Conservation (phyloP, 1,140 invertebrate species). For the Lepidurus apus region DNA sequence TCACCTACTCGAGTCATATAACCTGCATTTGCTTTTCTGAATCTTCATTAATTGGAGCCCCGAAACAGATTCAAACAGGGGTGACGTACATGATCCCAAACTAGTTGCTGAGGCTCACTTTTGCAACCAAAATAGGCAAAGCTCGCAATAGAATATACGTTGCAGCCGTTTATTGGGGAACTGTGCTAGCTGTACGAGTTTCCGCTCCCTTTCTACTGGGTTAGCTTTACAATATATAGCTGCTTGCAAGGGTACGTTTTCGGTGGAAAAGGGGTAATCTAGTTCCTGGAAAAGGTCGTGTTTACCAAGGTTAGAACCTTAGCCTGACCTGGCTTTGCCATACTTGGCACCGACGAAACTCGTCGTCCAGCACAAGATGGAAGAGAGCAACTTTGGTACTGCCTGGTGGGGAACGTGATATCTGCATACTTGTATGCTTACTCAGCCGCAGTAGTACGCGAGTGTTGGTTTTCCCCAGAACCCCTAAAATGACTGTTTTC, state of each 20-base stretch:
- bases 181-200: background rate
- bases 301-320: conserved; percentile 8
- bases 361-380: background rate
- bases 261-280: background rate
- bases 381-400: background rate
- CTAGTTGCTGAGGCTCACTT: background rate
- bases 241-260: conserved; percentile 6
- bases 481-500: conserved; percentile 6
- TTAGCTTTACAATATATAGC: background rate
- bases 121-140: background rate
- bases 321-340: background rate
- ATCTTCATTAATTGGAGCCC: too few relatives aligned
- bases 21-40: too few relatives aligned
- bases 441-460: background rate
- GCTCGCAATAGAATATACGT: conserved; percentile 18
- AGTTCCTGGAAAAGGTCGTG: conserved; percentile 16
- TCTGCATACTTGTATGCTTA: background rate
- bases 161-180: conserved; percentile 4
- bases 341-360: background rate
- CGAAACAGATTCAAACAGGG: too few relatives aligned
- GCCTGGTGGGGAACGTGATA: background rate
- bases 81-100: background rate
- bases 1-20: too few relatives aligned
- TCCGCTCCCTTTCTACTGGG: conserved; percentile 1
- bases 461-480: conserved; percentile 16